These are phyloP conservation scores for Spheniscus mendiculus DNA, from an alignment of 2,113 vertebrate genomes.

Conservation along the genomic window DNA sequence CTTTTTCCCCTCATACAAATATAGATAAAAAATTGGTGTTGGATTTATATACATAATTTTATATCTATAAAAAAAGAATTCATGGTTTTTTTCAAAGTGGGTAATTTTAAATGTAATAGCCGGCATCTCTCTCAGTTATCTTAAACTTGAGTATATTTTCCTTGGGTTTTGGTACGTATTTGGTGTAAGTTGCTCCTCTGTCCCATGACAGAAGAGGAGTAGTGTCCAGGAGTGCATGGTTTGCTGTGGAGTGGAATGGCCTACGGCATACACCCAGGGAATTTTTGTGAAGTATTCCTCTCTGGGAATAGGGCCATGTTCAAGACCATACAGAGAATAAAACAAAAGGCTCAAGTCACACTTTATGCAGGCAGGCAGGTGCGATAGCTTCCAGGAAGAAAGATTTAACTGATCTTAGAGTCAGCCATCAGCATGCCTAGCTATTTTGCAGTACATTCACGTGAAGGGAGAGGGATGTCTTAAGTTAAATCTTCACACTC, in stretches of 20 bases:
- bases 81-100: rapidly evolving
- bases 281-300: neutral
- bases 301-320: neutral
- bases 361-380: neutral
- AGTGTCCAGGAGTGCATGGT: neutral
- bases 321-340: neutral
- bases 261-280: neutral
- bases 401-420: neutral
- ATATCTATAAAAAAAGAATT: neutral
- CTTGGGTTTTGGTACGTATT: neutral
- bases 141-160: neutral
- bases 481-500: neutral
- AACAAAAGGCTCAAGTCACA: neutral
- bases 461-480: neutral
- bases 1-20: neutral
- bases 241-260: neutral
- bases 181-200: neutral
- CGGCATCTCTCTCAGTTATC: neutral
- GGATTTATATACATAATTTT: neutral
- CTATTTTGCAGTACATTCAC: neutral
- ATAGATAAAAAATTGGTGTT: neutral
- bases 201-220: neutral
- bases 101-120: neutral
- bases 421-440: neutral
- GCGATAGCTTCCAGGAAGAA: neutral